phyloP scores from a whole-genome alignment of 1,140 invertebrate species.

The Saccostrea echinata region DNA sequence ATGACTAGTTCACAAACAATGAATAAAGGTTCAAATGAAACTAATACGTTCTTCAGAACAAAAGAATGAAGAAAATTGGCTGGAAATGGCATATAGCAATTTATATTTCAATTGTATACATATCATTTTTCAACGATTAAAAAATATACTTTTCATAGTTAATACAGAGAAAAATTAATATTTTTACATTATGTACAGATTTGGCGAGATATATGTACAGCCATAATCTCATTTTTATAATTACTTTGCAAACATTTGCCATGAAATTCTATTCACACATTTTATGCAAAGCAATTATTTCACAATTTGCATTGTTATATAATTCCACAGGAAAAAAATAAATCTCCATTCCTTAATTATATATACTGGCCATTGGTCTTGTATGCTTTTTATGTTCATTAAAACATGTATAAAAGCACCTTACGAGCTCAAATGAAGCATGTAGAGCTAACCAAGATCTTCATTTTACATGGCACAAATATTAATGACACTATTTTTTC shows the following conservation, averaged over 20 bases:
- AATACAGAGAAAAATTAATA: not conserved
- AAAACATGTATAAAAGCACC: conserved; percentile 22
- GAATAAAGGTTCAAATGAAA: not conserved
- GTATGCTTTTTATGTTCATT: not conserved
- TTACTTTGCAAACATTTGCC: not conserved
- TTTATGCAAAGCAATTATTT: not conserved
- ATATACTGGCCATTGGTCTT: not conserved
- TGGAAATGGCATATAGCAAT: not conserved
- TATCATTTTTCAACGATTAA: not conserved
- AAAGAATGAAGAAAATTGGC: not conserved
- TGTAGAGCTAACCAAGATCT: not conserved
- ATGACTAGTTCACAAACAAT: not conserved
- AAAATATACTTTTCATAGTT: not conserved
- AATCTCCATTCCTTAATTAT: too few relatives aligned
- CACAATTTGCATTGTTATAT: not conserved
- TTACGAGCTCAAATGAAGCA: not conserved
- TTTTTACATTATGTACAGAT: conserved; percentile 3
- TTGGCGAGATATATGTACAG: conserved; percentile 21
- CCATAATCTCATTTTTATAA: not conserved
- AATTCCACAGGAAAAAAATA: not conserved
- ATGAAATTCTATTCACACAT: not conserved
- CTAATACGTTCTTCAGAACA: not conserved
- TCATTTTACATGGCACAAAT: conserved; percentile 2
- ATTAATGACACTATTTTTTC: not conserved
- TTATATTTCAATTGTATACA: not conserved